Evolutionary conservation across 2,113 vertebrate genomes (phyloP), one percentile per base, ranked within the genome.

Genomic region (Chelonoidis abingdonii): DNA sequence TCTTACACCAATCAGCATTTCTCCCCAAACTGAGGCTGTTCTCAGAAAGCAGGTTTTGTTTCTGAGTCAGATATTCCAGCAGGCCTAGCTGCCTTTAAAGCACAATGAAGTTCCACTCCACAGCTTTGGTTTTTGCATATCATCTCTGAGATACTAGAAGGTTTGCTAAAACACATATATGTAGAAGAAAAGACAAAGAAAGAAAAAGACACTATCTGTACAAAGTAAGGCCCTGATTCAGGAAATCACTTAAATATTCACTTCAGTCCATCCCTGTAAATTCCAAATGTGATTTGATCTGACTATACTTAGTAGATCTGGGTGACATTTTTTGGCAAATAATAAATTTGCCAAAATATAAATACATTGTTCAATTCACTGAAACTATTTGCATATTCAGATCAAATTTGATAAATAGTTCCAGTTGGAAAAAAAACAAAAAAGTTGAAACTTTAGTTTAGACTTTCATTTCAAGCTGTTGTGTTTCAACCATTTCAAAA

Each of bases 11-110:
- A 19, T n/a, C 3, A 65, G 19, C 53, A 83, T 88, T 49, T 11
- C 17, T 83, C 62, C 52, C 21, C 65, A 93, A 59, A 80, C 2
- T 53, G 50, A 78, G 27, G 14, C 12, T 89, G 1, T 57, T 89
- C 2, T 0, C 78, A 83, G 65, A 76, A 3, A 84, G 83, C 1
- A 7, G 24, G 2, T 0, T 52, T 79, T 95, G 11, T 84, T 13
- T 35, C 24, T 0, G 0, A 83, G 5, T 4, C 11, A 57, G 5
- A 13, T 41, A 31, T 25, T 31, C 52, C 69, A 75, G 21, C 10
- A 92, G 29, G 72, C 11, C n/a, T 79, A 82, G 86, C n/a, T 75
- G 31, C 10, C 38, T 75, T 75, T 75, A 41, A 75, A 41, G 10
- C 38, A 75, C 19, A 75, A 11, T 75, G 3, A 75, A 75, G 21